phyloP scores from a whole-genome alignment of 2,797 vertebrate species.

The Dromococcyx pavoninus region DNA sequence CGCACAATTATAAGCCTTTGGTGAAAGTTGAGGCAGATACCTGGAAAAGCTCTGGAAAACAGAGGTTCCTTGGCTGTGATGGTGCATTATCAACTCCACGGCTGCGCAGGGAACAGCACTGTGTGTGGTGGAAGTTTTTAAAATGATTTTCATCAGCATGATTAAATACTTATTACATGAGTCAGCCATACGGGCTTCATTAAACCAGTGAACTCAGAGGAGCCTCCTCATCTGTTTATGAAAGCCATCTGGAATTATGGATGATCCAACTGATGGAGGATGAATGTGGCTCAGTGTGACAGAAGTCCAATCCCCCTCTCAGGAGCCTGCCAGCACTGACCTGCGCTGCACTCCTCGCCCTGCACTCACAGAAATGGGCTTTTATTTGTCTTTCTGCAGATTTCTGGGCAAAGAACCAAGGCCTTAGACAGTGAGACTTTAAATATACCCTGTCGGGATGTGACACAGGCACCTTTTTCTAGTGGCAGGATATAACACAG shows the following conservation, averaged over 20 bases:
- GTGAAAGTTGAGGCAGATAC: background rate
- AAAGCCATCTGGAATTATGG: slow-evolving; percentile 73
- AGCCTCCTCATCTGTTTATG: slow-evolving; percentile 77
- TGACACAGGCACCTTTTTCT: slow-evolving; percentile 75
- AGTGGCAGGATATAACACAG: slow-evolving; percentile 70
- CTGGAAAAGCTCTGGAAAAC: background rate
- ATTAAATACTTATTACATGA: slow-evolving; percentile 81
- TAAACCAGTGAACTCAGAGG: slow-evolving; percentile 71
- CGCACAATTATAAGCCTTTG: rapidly evolving
- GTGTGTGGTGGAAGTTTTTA: slow-evolving; percentile 71
- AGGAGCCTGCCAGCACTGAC: slow-evolving; percentile 26
- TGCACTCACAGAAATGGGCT: slow-evolving; percentile 38
- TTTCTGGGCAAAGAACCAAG: slow-evolving; percentile 68
- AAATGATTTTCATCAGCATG: slow-evolving; percentile 75
- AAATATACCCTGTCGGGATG: slow-evolving; percentile 66
- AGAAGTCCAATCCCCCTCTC: slow-evolving; percentile 59
- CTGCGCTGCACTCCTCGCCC: slow-evolving; percentile 14
- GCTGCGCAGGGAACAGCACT: background rate
- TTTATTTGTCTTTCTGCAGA: slow-evolving; percentile 65
- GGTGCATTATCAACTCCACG: background rate
- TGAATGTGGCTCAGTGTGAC: slow-evolving; percentile 71
- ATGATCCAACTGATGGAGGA: slow-evolving; percentile 69
- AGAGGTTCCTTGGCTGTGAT: background rate
- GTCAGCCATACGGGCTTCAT: slow-evolving; percentile 77
- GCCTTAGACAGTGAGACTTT: slow-evolving; percentile 72